These are phyloP conservation scores for Chiroxiphia lanceolata DNA, from an alignment of 2,797 vertebrate genomes.

Conservation along the genomic window DNA sequence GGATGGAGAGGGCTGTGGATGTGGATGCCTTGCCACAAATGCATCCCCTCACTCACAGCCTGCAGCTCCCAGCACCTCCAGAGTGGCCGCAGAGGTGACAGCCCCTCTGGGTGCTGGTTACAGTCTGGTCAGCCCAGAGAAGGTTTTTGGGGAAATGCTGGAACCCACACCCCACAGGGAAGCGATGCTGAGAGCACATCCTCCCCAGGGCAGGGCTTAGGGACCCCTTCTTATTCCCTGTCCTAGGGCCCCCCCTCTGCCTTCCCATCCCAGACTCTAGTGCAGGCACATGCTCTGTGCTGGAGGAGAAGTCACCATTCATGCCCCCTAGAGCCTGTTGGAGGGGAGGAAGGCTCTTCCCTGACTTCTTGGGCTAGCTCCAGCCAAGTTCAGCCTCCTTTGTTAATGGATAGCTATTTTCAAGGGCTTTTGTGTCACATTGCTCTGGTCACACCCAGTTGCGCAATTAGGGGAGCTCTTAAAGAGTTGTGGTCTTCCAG, in stretches of 20 bases:
- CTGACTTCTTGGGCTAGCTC: neutral
- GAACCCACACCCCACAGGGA: neutral
- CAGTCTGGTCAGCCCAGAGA: neutral
- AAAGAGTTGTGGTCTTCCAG: neutral
- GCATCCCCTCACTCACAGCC: fast-evolving
- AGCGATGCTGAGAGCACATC: fast-evolving
- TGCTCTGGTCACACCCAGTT: fast-evolving
- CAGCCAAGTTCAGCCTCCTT: fast-evolving
- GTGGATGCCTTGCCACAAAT: fast-evolving
- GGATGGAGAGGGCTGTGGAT: neutral
- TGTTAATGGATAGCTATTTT: conserved; percentile 10
- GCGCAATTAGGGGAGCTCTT: fast-evolving
- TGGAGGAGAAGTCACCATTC: neutral
- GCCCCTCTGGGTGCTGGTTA: neutral
- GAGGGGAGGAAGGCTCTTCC: neutral
- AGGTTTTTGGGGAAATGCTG: neutral
- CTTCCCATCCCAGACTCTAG: neutral
- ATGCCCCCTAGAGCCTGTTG: neutral
- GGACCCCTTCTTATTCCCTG: neutral
- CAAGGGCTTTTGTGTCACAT: neutral
- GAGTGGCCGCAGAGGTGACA: fast-evolving
- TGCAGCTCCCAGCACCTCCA: neutral
- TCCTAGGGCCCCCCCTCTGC: neutral
- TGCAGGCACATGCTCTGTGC: neutral
- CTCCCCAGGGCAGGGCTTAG: neutral